These are phyloP conservation scores for Philaethria dido DNA, from an alignment of 2,888 invertebrate species.

Conservation along the genomic window DNA sequence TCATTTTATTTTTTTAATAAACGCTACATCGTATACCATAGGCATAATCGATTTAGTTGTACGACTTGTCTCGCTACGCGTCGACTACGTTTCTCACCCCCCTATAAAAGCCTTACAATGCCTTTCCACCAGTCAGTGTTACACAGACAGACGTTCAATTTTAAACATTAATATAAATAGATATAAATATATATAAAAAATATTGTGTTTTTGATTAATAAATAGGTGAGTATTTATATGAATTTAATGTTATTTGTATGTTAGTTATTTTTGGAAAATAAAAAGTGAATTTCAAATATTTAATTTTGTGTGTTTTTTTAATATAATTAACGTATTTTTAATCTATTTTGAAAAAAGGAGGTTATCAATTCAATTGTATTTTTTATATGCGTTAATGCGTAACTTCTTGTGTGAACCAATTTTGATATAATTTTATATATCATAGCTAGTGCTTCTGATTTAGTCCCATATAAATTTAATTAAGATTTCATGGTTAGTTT, in stretches of 20 bases:
- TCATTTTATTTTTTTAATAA: neutral
- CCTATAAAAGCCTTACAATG: constrained; percentile 67
- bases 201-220: constrained; percentile 22
- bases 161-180: constrained; percentile 31
- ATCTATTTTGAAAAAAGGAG: too few species aligned
- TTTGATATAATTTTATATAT: too few species aligned
- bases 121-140: constrained; percentile 56
- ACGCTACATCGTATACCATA: constrained; percentile 18
- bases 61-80: constrained; percentile 52
- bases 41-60: constrained; percentile 40
- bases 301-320: too few species aligned
- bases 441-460: too few species aligned
- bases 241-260: neutral
- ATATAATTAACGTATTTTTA: too few species aligned
- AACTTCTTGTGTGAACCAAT: too few species aligned
- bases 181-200: constrained; percentile 8
- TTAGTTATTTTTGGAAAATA: neutral
- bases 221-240: constrained; percentile 27
- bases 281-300: neutral
- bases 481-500: too few species aligned
- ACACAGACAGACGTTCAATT: constrained; percentile 48
- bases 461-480: too few species aligned
- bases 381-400: too few species aligned
- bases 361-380: too few species aligned
- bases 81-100: constrained; percentile 54